Evolutionary conservation across 2,888 invertebrate species (phyloP), one percentile per base, ranked within the genome.

Genomic region (Andrena haemorrhoa): DNA sequence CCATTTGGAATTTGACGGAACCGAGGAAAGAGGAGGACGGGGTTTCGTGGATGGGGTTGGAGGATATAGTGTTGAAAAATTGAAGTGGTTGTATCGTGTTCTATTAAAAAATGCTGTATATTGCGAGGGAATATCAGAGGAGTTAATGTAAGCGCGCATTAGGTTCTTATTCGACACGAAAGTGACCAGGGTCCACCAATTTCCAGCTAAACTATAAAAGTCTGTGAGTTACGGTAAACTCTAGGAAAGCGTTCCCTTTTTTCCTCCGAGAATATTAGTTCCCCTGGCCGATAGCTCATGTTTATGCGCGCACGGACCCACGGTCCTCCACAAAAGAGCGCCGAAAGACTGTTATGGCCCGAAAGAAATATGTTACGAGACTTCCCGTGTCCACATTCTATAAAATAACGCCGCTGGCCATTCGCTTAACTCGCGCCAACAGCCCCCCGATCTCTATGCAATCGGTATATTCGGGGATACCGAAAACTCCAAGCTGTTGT

Each of bases 151-250:
- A 69, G 20, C 41, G 12, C 12, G 20, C 70, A 31, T 20, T 26
- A 58, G 31, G 31, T 60, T 29, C n/a, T 6, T 8, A 35, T 16
- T 58, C 47, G 53, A 64, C 63, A 56, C 61, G 79, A 73, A 76
- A 68, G 47, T 51, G 66, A 47, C 31, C 26, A 23, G 65, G 58
- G 31, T 33, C 41, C 83, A 61, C 64, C 70, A 66, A 77, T 80
- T 90, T 88, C 89, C 84, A 85, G 83, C 86, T 41, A 86, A 90
- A 88, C 90, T 88, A 91, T 91, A 89, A 91, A 89, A 87, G 75
- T 82, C 68, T 53, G 68, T 87, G 89, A 90, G 87, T 89, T 90
- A 88, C 83, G 88, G 84, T 87, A 61, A 80, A 85, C 84, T 81
- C 78, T 83, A 65, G 80, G 78, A 85, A 86, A 85, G 76, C 83